Percentiles rank a stretch among this genome's conserved stretches.
Conservation (phyloP, 2,888 invertebrate species). For the Xanthorhoe designata region DNA sequence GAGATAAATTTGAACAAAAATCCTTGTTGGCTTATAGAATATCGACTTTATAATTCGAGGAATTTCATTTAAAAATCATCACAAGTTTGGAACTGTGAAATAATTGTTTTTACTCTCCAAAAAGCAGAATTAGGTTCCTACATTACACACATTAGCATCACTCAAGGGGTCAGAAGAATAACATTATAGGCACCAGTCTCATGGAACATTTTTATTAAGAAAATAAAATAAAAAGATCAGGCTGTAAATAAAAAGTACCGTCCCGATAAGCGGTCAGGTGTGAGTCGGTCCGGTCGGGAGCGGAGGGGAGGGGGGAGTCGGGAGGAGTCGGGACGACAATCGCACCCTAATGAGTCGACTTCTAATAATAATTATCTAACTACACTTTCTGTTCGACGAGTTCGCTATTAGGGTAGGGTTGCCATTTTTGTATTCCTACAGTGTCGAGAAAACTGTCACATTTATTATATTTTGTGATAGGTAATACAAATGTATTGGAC, state of each 20-base stretch:
- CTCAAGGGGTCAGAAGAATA: too few species aligned
- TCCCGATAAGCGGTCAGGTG: slow-evolving; percentile 75
- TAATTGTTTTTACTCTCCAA: too few species aligned
- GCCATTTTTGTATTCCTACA: slow-evolving; percentile 36
- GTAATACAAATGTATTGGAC: too few species aligned
- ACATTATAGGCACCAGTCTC: not conserved
- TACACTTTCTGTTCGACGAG: slow-evolving; percentile 78
- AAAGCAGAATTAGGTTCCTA: too few species aligned
- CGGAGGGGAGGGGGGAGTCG: slow-evolving; percentile 25
- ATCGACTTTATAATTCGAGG: too few species aligned
- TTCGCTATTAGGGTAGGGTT: slow-evolving; percentile 70
- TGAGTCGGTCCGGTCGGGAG: slow-evolving; percentile 57
- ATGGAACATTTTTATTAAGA: too few species aligned
- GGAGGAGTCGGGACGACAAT: slow-evolving; percentile 68
- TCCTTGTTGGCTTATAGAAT: too few species aligned
- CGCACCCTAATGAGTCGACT: slow-evolving; percentile 80
- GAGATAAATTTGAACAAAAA: too few species aligned
- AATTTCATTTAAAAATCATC: too few species aligned
- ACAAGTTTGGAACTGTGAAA: too few species aligned
- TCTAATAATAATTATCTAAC: slow-evolving; percentile 84
- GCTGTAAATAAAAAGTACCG: slow-evolving; percentile 65
- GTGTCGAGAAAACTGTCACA: not conserved
- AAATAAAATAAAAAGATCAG: slow-evolving; percentile 42
- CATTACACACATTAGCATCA: too few species aligned
- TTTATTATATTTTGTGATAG: too few species aligned